Evolutionary conservation across 2,113 vertebrate species (phyloP), one percentile per base, ranked within the genome.

Genomic region (Globicephala melas): DNA sequence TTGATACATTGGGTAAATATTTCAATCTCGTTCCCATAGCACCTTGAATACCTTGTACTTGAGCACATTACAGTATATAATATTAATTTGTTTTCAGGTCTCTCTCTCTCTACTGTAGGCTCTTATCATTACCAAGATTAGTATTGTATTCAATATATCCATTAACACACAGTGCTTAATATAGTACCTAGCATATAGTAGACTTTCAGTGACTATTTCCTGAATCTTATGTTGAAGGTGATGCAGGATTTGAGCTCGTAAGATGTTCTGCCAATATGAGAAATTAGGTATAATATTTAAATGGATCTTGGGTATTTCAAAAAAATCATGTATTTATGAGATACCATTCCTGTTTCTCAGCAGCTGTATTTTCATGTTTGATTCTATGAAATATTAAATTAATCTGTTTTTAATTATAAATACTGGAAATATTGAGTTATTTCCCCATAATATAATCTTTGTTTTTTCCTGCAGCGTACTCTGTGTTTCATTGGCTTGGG

Each of bases 361-460:
- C 11, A 73, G 23, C 6, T 81, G 4, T 88, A 68, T 95, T 88
- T 84, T 74, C 38, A 62, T 81, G 47, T 93, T 93, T 77, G 91
- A 74, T 88, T 87, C 17, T 20, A 70, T 74, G 50, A 67, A 96
- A 92, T 83, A 33, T 68, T 84, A 90, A 80, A 68, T 91, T 95
- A 2, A 74, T 90, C 15, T 89, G n/a, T 38, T 62, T 96, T 96
- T 89, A 91, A 76, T 81, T 96, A 70, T 70, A 95, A 95, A 33
- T 53, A 73, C 26, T 63, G 10, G 8, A 87, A 76, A 85, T 87
- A 60, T 58, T 93, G 3, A 14, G 94, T 93, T 88, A 85, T 89
- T 80, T 92, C 70, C 5, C 11, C n/a, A 36, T 89, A 74, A 58
- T 65, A 33, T 88, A 67, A 50, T 96, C 23, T 89, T 60, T 77